phyloP scores from a whole-genome alignment of 2,888 invertebrate genomes.

The Parnassius glacialis region DNA sequence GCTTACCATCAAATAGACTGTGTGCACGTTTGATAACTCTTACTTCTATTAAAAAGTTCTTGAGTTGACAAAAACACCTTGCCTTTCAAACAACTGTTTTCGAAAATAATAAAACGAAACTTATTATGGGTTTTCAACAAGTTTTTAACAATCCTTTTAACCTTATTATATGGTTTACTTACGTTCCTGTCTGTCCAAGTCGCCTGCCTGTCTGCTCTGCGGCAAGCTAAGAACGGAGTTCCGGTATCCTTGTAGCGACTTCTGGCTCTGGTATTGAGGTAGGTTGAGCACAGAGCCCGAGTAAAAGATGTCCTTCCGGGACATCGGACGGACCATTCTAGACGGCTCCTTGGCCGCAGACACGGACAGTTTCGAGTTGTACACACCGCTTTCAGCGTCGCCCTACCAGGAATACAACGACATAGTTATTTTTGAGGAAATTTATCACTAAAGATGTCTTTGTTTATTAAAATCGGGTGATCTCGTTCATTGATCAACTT shows the following conservation, averaged over 20 bases:
- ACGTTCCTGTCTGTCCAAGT: conserved; percentile 86
- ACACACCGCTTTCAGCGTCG: conserved; percentile 85
- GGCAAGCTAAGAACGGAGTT: conserved; percentile 95
- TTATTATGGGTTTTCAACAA: too few species aligned
- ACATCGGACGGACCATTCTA: conserved; percentile 92
- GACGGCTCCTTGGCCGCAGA: conserved; percentile 65
- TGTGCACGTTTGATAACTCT: too few species aligned
- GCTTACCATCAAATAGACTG: too few species aligned
- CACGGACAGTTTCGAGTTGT: conserved; percentile 85
- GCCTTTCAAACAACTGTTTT: too few species aligned
- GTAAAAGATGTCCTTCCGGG: conserved; percentile 98
- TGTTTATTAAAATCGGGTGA: too few species aligned
- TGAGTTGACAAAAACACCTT: too few species aligned
- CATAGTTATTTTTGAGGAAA: too few species aligned
- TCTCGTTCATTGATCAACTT: too few species aligned
- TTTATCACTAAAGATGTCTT: too few species aligned
- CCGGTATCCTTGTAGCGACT: conserved; percentile 93
- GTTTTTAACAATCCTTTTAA: not conserved
- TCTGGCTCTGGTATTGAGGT: conserved; percentile 95
- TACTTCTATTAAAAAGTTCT: too few species aligned
- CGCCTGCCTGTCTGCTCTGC: conserved; percentile 83
- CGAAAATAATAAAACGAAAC: too few species aligned
- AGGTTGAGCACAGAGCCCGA: conserved; percentile 96
- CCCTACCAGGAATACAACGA: conserved; percentile 42
- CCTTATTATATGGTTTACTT: conserved; percentile 50